phyloP scores from a whole-genome alignment of 2,113 vertebrate genomes.

The Lasiurus borealis region DNA sequence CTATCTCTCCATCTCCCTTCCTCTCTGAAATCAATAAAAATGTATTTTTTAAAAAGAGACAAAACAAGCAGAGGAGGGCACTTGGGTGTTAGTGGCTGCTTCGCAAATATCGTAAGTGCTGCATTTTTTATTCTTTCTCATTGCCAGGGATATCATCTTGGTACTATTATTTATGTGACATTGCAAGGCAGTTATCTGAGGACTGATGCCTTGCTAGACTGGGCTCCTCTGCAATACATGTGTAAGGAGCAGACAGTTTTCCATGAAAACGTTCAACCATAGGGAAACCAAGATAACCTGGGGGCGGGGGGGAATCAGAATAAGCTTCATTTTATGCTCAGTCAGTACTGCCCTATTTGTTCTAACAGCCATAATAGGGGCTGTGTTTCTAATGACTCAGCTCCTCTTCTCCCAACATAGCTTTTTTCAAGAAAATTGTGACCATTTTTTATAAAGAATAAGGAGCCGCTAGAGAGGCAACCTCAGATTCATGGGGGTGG shows the following conservation, averaged over 20 bases:
- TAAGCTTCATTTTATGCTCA: neutral
- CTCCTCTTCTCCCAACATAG: neutral
- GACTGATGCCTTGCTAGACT: neutral
- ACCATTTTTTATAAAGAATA: neutral
- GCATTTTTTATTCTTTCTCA: neutral
- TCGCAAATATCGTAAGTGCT: slow-evolving; percentile 49
- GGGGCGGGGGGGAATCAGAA: neutral
- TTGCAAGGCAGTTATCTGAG: neutral
- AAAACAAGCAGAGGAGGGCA: neutral
- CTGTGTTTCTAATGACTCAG: slow-evolving; percentile 6
- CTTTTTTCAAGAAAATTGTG: neutral
- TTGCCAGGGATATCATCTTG: neutral
- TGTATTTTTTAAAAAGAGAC: neutral
- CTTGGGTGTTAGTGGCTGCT: neutral
- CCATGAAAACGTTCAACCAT: neutral
- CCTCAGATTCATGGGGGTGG: neutral
- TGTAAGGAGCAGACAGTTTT: neutral
- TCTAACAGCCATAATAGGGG: neutral
- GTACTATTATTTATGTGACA: neutral
- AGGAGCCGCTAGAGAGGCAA: neutral
- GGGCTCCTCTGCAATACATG: neutral
- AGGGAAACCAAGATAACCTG: neutral
- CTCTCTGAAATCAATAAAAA: too few species aligned
- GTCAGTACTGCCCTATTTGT: neutral
- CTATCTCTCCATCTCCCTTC: too few species aligned